Percentiles rank a stretch among this genome's conserved stretches.
Evolutionary conservation across 2,888 invertebrate genomes (phyloP).

Genomic region (Stenchaetothrips biformis): DNA sequence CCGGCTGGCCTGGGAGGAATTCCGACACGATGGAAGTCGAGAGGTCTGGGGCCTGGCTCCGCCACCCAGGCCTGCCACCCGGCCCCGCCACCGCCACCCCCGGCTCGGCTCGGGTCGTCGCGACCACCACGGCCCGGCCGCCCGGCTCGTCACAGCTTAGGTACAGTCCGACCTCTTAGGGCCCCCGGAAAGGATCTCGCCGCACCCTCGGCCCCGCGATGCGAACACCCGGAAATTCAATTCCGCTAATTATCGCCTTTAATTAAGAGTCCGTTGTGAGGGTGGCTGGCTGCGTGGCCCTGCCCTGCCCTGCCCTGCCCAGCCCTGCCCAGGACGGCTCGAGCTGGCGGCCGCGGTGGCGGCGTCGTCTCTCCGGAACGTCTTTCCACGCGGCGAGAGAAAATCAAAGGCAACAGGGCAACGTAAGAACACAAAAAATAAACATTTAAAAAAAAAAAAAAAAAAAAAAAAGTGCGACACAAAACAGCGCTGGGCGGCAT

Average conservation of each 20-base stretch:
- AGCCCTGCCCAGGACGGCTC: background rate
- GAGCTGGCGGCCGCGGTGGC: too few species aligned
- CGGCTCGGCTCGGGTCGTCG: too few species aligned
- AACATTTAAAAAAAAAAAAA: too few species aligned
- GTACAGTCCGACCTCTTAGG: conserved; percentile 1
- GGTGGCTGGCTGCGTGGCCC: too few species aligned
- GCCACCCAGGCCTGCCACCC: too few species aligned
- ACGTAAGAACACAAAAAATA: too few species aligned
- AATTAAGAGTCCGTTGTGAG: conserved; percentile 16
- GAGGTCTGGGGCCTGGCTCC: background rate
- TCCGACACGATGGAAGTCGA: background rate
- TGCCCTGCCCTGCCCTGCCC: background rate
- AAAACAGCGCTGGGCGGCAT: too few species aligned
- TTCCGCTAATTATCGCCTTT: conserved; percentile 23
- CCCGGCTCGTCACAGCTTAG: background rate
- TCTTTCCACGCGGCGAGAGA: too few species aligned
- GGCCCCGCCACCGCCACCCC: too few species aligned
- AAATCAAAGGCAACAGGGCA: too few species aligned
- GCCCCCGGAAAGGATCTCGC: background rate
- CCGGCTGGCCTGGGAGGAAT: background rate
- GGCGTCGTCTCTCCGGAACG: too few species aligned
- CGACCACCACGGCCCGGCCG: background rate
- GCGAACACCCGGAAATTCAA: conserved; percentile 20
- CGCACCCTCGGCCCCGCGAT: background rate
- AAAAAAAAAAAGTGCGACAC: background rate